Evolutionary conservation across 2,113 vertebrate species (phyloP).

Genomic region (Ciconia maguari): DNA sequence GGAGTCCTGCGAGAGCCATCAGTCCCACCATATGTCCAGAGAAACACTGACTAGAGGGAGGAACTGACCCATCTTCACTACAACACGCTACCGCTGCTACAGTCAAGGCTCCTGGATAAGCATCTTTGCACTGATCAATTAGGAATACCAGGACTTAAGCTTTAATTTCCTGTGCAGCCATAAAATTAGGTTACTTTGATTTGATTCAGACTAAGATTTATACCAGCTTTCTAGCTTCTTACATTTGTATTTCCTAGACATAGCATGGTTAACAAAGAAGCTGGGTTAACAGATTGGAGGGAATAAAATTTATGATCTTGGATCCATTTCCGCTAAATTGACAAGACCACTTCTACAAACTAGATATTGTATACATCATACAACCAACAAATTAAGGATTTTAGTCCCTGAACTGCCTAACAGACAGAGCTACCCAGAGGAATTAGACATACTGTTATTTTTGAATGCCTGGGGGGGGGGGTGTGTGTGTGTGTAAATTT

Average conservation of each 20-base stretch:
- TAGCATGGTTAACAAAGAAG: neutral
- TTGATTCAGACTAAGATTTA: neutral
- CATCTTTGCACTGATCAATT: neutral
- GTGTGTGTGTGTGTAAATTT: neutral
- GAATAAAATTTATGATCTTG: slow-evolving; percentile 24
- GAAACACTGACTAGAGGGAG: rapidly evolving
- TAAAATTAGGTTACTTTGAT: neutral
- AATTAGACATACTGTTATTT: neutral
- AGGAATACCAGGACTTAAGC: neutral
- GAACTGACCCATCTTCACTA: rapidly evolving
- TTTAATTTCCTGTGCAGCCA: neutral
- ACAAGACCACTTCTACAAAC: neutral
- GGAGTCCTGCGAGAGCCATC: neutral
- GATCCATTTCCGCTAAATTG: slow-evolving; percentile 7
- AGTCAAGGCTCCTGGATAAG: neutral
- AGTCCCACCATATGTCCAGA: neutral
- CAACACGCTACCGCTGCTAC: neutral
- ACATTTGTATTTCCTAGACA: neutral
- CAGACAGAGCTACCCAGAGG: neutral
- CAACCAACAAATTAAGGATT: neutral
- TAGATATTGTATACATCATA: neutral
- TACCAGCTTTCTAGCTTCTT: neutral
- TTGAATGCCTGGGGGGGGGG: neutral
- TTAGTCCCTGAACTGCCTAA: neutral
- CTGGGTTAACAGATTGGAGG: slow-evolving; percentile 12